Base-by-base conservation (phyloP, 30 jellyfish, hydroid and myxozoan species). In the Rhopilema esculentum region DNA sequence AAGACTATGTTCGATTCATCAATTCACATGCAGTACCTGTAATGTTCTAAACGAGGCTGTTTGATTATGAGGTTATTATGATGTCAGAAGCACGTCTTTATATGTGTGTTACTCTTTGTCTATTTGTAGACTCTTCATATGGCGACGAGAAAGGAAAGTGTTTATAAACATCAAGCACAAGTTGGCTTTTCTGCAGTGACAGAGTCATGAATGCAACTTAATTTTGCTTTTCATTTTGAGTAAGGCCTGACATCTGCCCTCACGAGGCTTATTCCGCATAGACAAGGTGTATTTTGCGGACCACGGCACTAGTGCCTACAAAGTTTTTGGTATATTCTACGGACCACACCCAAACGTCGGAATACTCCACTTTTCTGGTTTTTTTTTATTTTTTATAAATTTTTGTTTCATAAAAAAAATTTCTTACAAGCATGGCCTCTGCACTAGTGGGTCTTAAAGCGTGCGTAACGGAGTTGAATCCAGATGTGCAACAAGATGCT, bases 171-270 rank as follows among this genome's bases (percentile, higher is more conserved):
- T 49, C n/a, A n/a, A n/a, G n/a, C n/a, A n/a, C n/a, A n/a, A n/a
- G n/a, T n/a, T n/a, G n/a, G n/a, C n/a, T n/a, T n/a, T n/a, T n/a
- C n/a, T n/a, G n/a, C n/a, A n/a, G 24, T 68, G 20, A 19, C 51
- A 68, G 8, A 68, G 79, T 68, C 50, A 68, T 8, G 79, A 22
- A 49, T 68, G 24, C 79, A 68, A 16, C 51, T 0, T 68, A n/a
- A n/a, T n/a, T n/a, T n/a, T n/a, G n/a, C n/a, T n/a, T n/a, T n/a
- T n/a, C n/a, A n/a, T n/a, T n/a, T n/a, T n/a, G n/a, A n/a, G n/a
- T n/a, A n/a, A n/a, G n/a, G n/a, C n/a, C n/a, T n/a, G n/a, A n/a
- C n/a, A n/a, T n/a, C n/a, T n/a, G n/a, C n/a, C n/a, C n/a, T n/a
- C n/a, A n/a, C n/a, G n/a, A n/a, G n/a, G n/a, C n/a, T n/a, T n/a